Conservation (phyloP, 2,113 vertebrate genomes). For the Aix galericulata region DNA sequence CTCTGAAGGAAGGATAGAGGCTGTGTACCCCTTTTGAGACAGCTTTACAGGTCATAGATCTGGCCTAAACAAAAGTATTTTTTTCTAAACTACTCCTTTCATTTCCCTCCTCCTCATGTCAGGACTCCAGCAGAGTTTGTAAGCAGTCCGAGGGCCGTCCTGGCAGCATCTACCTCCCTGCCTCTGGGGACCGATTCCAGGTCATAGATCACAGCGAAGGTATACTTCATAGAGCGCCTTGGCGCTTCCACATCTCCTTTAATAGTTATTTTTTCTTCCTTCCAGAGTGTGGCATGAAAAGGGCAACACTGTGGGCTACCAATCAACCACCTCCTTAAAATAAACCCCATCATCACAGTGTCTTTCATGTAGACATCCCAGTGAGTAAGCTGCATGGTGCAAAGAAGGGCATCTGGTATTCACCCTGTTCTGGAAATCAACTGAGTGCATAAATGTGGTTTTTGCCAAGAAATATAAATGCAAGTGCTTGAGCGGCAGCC, state of each 20-base stretch:
- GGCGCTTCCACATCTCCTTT: slow-evolving; percentile 32
- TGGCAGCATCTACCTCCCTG: slow-evolving; percentile 47
- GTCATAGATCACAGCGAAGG: slow-evolving; percentile 62
- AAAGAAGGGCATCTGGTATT: slow-evolving; percentile 63
- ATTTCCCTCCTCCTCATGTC: slow-evolving; percentile 61
- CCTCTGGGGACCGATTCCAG: slow-evolving; percentile 54
- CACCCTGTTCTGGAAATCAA: slow-evolving; percentile 53
- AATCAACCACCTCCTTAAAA: slow-evolving; percentile 62
- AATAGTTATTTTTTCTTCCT: not conserved
- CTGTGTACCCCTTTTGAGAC: slow-evolving; percentile 44
- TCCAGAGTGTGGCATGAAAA: slow-evolving; percentile 57
- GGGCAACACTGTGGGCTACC: slow-evolving; percentile 52
- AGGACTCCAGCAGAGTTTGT: slow-evolving; percentile 66
- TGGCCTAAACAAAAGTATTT: slow-evolving; percentile 68
- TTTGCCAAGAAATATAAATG: slow-evolving; percentile 64
- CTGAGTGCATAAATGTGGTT: not conserved
- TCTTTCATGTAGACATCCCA: slow-evolving; percentile 58
- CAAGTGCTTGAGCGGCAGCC: slow-evolving; percentile 5
- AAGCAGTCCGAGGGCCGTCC: slow-evolving; percentile 47
- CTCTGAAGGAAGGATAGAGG: slow-evolving; percentile 50
- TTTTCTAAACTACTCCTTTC: slow-evolving; percentile 64
- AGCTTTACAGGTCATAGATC: slow-evolving; percentile 63
- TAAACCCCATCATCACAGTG: slow-evolving; percentile 45
- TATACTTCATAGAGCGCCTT: slow-evolving; percentile 45
- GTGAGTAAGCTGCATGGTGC: slow-evolving; percentile 22